Percentiles rank a stretch among this genome's conserved stretches.
Evolutionary conservation across 2,888 invertebrate genomes (phyloP).

Genomic region (Eurois occulta): DNA sequence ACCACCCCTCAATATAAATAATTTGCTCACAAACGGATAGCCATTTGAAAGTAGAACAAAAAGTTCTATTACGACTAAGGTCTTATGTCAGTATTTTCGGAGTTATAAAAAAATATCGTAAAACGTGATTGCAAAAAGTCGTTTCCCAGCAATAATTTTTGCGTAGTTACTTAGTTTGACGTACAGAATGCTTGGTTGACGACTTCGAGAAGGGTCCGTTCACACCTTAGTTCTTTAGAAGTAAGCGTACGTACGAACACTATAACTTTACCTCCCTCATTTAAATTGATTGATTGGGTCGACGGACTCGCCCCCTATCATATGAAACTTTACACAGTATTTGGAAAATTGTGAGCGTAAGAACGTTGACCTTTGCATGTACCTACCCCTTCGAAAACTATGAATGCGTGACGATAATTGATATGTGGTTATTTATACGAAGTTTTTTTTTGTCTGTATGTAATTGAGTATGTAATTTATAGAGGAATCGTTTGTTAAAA

Average conservation of each 20-base stretch:
- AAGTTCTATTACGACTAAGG: too few species aligned
- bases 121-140: too few species aligned
- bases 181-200: not conserved
- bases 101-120: too few species aligned
- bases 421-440: not conserved
- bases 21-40: not conserved
- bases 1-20: too few species aligned
- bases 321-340: constrained; percentile 8
- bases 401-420: constrained; percentile 48
- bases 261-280: not conserved
- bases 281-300: constrained; percentile 47
- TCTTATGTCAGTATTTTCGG: too few species aligned
- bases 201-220: not conserved
- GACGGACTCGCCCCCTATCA: constrained; percentile 22
- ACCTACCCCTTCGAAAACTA: constrained; percentile 30
- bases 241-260: not conserved
- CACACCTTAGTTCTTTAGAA: not conserved
- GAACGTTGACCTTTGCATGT: constrained; percentile 43
- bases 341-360: constrained; percentile 8
- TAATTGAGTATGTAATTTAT: constrained; percentile 10
- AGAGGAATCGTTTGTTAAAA: not conserved
- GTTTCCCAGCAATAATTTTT: too few species aligned
- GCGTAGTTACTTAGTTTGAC: not conserved
- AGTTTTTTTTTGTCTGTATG: constrained; percentile 17
- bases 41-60: not conserved